Base-by-base conservation (phyloP, 2,113 vertebrate species). In the Capra hircus region DNA sequence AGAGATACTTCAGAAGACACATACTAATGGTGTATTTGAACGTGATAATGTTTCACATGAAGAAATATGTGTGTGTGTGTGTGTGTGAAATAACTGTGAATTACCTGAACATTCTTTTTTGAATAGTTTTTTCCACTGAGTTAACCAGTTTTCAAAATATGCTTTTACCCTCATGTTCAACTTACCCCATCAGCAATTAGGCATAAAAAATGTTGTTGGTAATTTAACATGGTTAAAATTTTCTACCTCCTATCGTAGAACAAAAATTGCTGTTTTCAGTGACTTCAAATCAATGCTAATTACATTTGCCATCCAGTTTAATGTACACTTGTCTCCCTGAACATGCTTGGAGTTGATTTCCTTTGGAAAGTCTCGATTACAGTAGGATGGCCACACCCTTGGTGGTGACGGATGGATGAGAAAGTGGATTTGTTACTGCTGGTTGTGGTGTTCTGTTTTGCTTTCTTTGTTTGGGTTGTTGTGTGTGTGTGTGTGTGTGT, bases 41-140 rank as follows among this genome's bases (percentile, higher is more conserved):
- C 5, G 10, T 57, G 33, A 50, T 43, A 53, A 43, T 74, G 19
- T 78, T 94, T 88, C 80, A 59, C 53, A 81, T 84, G 27, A 91
- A 95, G 48, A 25, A 78, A 16, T 7, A 28, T 62, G 2, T 67
- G 0, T 67, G 0, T 77, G 23, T 9, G n/a, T 45, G 30, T 10
- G 21, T 52, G 25, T 80, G 27, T 52, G 33, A 62, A 90, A n/a
- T 93, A 55, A 95, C 77, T 81, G n/a, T 64, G 92, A 97, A 82
- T 84, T 84, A 96, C 55, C 45, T 92, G 87, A 53, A 84, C 92
- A 28, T 95, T 77, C 71, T 19, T 90, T 89, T 62, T 55, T 96
- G 25, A 81, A 50, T n/a, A 62, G 13, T 60, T 88, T 43, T 92
- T 90, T 71, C 21, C 50, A 60, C 27, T 71, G 57, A 45, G 9